Base-by-base conservation (phyloP, 2,113 vertebrate species). In the Heptranchias perlo region DNA sequence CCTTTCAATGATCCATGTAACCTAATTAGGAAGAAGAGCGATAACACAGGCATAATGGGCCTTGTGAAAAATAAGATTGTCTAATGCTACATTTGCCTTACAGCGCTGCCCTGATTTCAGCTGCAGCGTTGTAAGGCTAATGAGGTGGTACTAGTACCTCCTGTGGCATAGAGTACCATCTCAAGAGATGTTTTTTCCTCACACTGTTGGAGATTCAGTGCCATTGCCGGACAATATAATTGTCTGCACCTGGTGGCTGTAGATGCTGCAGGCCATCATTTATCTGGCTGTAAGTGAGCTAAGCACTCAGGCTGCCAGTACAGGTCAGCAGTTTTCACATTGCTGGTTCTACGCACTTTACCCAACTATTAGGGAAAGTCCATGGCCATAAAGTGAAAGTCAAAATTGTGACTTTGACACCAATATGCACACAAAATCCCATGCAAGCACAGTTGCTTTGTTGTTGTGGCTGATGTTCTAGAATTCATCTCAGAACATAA, bases 1-100 rank as follows among this genome's bases (percentile, higher is more conserved):
- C 94, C 94, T 95, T 95, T 95, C 94, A 95, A 35, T 95, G 65
- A 95, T 95, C 94, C 65, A 35, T 95, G 65, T 44, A 95, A 95
- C 73, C 65, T 95, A 95, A 95, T 95, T 95, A 95, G 47, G 64
- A 28, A 28, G 47, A 69, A 95, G 94, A 95, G n/a, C 73, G 65
- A 95, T 69, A 95, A 52, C 47, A 73, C 44, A 73, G 92, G 65
- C 58, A 18, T 65, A 65, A 94, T 94, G 58, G 58, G 4, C 47
- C 65, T 69, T 49, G 13, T 69, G 28, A 95, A 69, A 73, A 95
- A 73, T 95, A 69, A 93, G 58, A 93, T 61, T 64, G 89, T 64
- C 58, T 64, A 21, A n/a, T 23, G 16, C 58, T 64, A 39, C 58
- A 93, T 39, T 61, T 58, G 61, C 54, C 31, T 91, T 91, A n/a